Evolutionary conservation across 2,113 vertebrate species (phyloP).

Genomic region (Pseudolaguvia tuberculata): DNA sequence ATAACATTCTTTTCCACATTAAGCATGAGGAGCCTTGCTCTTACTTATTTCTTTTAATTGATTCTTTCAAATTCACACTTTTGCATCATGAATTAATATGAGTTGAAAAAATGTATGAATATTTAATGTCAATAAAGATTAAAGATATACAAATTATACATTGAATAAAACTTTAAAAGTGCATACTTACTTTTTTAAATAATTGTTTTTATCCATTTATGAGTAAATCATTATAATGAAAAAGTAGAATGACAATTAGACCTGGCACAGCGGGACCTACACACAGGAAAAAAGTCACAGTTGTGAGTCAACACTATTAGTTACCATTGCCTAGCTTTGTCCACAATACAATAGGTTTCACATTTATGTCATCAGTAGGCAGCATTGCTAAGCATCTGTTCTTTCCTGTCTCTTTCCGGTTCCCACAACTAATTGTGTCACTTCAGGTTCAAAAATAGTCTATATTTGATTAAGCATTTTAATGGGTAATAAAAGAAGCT

Average conservation of each 20-base stretch:
- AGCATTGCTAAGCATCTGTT: slow-evolving; percentile 8
- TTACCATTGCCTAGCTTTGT: slow-evolving; percentile 38
- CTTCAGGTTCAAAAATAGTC: slow-evolving; percentile 50
- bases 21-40: slow-evolving; percentile 17
- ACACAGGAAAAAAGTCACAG: neutral
- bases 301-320: slow-evolving; percentile 7
- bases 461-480: slow-evolving; percentile 31
- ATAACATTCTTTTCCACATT: slow-evolving; percentile 45
- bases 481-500: slow-evolving; percentile 31
- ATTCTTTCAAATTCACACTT: slow-evolving; percentile 7
- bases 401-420: slow-evolving; percentile 48
- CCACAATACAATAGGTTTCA: slow-evolving; percentile 33
- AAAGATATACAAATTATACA: slow-evolving; percentile 47
- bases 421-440: slow-evolving; percentile 44
- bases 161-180: no score
- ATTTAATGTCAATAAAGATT: slow-evolving; percentile 24
- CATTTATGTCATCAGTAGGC: slow-evolving; percentile 5
- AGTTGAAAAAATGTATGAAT: neutral
- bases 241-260: slow-evolving; percentile 49
- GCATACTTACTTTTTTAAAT: no score
- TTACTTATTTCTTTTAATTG: slow-evolving; percentile 9
- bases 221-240: slow-evolving; percentile 46
- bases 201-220: no score
- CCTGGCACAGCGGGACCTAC: neutral
- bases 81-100: neutral